A percentile compares a stretch with the other conserved stretches of the same genome.
Evolutionary conservation across 2,797 vertebrate genomes (phyloP).

Genomic region (Cyprinella venusta): DNA sequence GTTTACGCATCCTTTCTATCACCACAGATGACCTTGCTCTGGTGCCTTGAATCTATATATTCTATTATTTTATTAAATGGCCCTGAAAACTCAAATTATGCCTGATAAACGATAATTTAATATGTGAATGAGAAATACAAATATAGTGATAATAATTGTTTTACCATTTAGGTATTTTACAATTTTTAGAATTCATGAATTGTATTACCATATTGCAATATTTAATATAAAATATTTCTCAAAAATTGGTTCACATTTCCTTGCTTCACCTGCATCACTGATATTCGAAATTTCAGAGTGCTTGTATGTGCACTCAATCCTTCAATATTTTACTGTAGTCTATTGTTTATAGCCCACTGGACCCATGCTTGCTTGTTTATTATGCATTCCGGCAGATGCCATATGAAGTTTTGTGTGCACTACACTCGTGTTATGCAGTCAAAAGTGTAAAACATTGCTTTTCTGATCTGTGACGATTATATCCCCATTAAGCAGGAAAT

Average conservation of each 20-base stretch:
- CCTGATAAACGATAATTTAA: too few relatives aligned
- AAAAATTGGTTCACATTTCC: not conserved
- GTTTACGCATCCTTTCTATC: slow-evolving; percentile 67
- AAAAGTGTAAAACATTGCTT: not conserved
- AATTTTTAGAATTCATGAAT: not conserved
- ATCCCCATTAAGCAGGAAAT: not conserved
- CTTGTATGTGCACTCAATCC: not conserved
- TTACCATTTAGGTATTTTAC: not conserved
- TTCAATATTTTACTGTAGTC: slow-evolving; percentile 8
- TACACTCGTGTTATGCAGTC: not conserved
- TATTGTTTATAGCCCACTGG: slow-evolving; percentile 12
- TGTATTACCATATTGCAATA: too few relatives aligned
- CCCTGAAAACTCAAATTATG: slow-evolving; percentile 61
- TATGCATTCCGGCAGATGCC: slow-evolving; percentile 39
- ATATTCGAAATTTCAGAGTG: slow-evolving; percentile 18
- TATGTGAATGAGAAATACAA: too few relatives aligned
- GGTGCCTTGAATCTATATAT: slow-evolving; percentile 60
- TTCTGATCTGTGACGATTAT: not conserved
- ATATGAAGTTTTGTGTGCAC: slow-evolving; percentile 29
- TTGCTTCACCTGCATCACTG: slow-evolving; percentile 19
- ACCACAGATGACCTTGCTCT: slow-evolving; percentile 79
- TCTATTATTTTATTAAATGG: slow-evolving; percentile 62
- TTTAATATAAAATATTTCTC: not conserved
- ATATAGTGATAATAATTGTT: not conserved
- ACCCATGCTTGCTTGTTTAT: slow-evolving; percentile 29